Conservation (phyloP, 1,140 invertebrate genomes). For the Bactericera cockerelli region DNA sequence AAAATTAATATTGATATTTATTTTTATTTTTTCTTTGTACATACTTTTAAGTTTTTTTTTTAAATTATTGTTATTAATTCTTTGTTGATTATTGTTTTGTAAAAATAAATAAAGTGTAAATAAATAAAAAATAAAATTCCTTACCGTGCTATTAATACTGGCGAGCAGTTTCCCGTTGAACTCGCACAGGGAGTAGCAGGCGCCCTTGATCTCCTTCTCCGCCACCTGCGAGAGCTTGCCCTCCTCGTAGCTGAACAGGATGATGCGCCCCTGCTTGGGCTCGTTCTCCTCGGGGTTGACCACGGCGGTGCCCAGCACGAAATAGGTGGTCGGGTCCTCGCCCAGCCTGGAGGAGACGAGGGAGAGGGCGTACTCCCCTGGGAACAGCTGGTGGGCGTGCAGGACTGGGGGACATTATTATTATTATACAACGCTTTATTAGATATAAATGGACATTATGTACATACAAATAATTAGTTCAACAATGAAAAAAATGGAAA, state of each 20-base stretch:
- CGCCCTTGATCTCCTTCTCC: conserved; percentile 93
- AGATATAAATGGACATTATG: too few relatives aligned
- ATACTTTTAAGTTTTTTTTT: too few relatives aligned
- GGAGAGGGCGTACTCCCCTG: conserved; percentile 75
- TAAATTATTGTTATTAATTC: too few relatives aligned
- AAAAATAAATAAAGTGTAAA: too few relatives aligned
- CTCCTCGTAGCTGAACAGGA: conserved; percentile 84
- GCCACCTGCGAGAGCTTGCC: conserved; percentile 77
- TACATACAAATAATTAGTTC: too few relatives aligned
- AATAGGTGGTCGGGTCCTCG: conserved; percentile 84
- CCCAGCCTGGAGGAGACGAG: conserved; percentile 79
- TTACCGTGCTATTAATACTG: conserved; percentile 88
- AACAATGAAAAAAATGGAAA: too few relatives aligned
- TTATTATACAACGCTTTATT: too few relatives aligned
- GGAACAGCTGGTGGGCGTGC: conserved; percentile 82
- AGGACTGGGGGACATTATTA: conserved; percentile 52
- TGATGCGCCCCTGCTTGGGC: conserved; percentile 72
- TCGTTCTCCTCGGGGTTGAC: conserved; percentile 90
- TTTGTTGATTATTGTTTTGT: too few relatives aligned
- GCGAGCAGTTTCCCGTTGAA: conserved; percentile 93
- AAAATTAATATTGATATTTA: too few relatives aligned
- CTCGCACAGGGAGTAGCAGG: conserved; percentile 77
- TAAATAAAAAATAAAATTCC: too few relatives aligned
- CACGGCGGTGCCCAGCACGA: conserved; percentile 83
- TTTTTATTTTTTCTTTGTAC: too few relatives aligned